These are phyloP conservation scores for Apogon hyalosoma DNA, from an alignment of 2,797 vertebrate genomes.

Conservation along the genomic window DNA sequence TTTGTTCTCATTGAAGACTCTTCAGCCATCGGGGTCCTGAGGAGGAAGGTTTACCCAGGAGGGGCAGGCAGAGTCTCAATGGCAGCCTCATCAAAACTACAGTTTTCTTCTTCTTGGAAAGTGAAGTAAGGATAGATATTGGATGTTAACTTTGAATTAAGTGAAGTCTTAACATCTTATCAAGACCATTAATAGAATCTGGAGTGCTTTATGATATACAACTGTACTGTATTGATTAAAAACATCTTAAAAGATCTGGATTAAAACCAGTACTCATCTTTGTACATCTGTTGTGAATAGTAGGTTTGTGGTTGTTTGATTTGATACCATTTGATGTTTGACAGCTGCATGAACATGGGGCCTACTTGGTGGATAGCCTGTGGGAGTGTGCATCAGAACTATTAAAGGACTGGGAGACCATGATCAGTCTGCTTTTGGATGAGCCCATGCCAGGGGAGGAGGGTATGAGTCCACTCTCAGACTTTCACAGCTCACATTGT, in stretches of 20 bases:
- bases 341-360: constrained; percentile 96
- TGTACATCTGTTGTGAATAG: too few relatives aligned
- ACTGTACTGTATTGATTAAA: too few relatives aligned
- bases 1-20: constrained; percentile 80
- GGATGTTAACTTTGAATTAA: not conserved
- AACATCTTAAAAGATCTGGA: too few relatives aligned
- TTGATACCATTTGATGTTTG: not conserved
- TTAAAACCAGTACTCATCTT: too few relatives aligned
- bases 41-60: constrained; percentile 91
- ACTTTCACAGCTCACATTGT: not conserved
- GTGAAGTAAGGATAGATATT: constrained; percentile 86
- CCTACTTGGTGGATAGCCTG: constrained; percentile 98
- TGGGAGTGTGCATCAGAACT: constrained; percentile 97
- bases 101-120: constrained; percentile 97
- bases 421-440: constrained; percentile 96
- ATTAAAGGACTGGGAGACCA: constrained; percentile 99
- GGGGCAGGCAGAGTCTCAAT: constrained; percentile 94
- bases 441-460: constrained; percentile 95
- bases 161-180: not conserved
- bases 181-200: not conserved
- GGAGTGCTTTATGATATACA: too few relatives aligned
- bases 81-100: constrained; percentile 96
- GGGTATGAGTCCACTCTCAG: constrained; percentile 78
- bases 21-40: constrained; percentile 94
- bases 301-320: not conserved